Percentiles rank a stretch among this genome's conserved stretches.
Evolutionary conservation across 2,888 invertebrate species (phyloP).

Genomic region (Hofmannophila pseudospretella): DNA sequence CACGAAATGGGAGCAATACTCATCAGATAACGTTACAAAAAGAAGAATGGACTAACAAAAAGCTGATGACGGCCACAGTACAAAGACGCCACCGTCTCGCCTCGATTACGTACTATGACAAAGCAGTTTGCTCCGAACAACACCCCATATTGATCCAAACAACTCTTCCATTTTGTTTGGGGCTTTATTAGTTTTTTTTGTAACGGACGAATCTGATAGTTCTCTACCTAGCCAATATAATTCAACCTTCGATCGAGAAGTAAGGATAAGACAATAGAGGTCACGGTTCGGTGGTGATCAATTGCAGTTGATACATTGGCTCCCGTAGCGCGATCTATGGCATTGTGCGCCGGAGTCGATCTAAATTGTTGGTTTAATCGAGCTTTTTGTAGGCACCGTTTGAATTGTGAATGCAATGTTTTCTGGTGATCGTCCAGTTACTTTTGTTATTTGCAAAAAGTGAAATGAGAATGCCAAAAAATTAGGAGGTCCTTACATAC

Average conservation of each 20-base stretch:
- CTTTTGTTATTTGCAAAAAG: constrained; percentile 35
- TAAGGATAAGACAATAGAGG: constrained; percentile 11
- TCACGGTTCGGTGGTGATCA: constrained; percentile 23
- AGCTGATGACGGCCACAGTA: constrained; percentile 60
- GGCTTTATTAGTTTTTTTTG: constrained; percentile 71
- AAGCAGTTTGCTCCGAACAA: constrained; percentile 69
- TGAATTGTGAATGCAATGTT: constrained; percentile 46
- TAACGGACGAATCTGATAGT: constrained; percentile 29
- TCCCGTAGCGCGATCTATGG: constrained; percentile 70
- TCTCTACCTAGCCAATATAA: constrained; percentile 29
- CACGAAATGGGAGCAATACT: constrained; percentile 71
- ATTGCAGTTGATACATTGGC: constrained; percentile 38
- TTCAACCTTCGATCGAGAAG: constrained; percentile 17
- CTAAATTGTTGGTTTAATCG: constrained; percentile 72
- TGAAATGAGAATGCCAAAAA: constrained; percentile 33
- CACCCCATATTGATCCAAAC: constrained; percentile 77
- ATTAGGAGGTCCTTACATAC: too few relatives aligned
- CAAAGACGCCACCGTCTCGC: constrained; percentile 73
- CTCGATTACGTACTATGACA: constrained; percentile 77
- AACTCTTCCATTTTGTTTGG: constrained; percentile 64
- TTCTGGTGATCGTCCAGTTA: constrained; percentile 27
- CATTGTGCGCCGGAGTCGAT: constrained; percentile 51
- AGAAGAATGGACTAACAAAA: constrained; percentile 42
- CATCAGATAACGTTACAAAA: constrained; percentile 74
- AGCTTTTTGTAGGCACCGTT: constrained; percentile 61